phyloP scores from a whole-genome alignment of 2,113 vertebrate genomes.

The Gymnocephalus cernua region DNA sequence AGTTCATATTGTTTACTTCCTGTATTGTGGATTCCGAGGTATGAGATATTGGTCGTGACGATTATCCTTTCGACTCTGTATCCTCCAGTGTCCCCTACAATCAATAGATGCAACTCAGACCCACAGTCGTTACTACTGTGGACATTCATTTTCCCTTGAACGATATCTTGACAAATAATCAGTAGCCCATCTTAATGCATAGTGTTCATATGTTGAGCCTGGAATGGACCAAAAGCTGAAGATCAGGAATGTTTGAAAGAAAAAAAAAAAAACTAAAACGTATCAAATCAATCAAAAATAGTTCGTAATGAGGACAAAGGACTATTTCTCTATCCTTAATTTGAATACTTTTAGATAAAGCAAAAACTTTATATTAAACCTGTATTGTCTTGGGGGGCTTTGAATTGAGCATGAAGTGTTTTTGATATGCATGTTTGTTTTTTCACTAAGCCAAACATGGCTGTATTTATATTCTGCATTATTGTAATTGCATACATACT shows the following conservation, averaged over 20 bases:
- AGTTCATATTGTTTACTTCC: conserved; percentile 37
- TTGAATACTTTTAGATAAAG: conserved; percentile 62
- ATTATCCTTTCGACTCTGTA: background rate
- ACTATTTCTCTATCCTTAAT: conserved; percentile 44
- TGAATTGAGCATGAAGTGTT: conserved; percentile 65
- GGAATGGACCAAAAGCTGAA: conserved; percentile 69
- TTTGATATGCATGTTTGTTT: conserved; percentile 80
- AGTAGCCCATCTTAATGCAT: conserved; percentile 31
- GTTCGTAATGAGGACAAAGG: background rate
- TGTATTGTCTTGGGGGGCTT: conserved; percentile 59
- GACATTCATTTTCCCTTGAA: conserved; percentile 6
- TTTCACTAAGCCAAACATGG: conserved; percentile 68
- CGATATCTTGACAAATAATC: conserved; percentile 43
- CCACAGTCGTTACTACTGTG: conserved; percentile 16
- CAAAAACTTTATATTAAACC: conserved; percentile 57
- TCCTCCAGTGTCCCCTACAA: conserved; percentile 3
- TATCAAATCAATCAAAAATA: conserved; percentile 45
- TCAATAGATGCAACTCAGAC: conserved; percentile 1
- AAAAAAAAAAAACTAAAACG: background rate
- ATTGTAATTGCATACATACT: conserved; percentile 76
- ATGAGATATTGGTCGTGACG: conserved; percentile 10
- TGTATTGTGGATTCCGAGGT: conserved; percentile 24
- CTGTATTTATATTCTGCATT: conserved; percentile 79
- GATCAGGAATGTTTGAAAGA: conserved; percentile 63
- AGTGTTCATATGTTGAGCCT: conserved; percentile 36